Evolutionary conservation across 1,140 invertebrate genomes (phyloP), one percentile per base, ranked within the genome.

Genomic region (Brachionus angularis): DNA sequence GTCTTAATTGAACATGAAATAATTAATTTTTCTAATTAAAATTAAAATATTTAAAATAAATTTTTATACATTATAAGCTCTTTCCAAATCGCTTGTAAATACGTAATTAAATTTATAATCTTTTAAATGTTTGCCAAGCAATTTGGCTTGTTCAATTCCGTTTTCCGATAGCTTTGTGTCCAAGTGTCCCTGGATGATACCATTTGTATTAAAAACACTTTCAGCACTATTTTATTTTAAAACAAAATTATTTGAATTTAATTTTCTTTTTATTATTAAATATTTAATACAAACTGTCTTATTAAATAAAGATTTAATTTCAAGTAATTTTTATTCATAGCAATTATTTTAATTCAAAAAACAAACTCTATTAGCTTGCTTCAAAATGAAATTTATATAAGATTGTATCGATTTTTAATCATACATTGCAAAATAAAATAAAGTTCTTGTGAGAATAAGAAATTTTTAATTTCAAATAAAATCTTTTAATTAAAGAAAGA

Each of bases 261-360:
- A n/a, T n/a, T n/a, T 33, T 21, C 16, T 5, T 55, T 55, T 34
- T 5, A n/a, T 53, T 18, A n/a, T 3, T 21, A 34, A 34, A 55
- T 34, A 8, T 3, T 21, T 42, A 5, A 8, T n/a, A 29, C 14
- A 52, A 39, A 58, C 53, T 58, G 53, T 39, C 53, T 58, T 12
- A 58, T 58, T 23, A 58, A 39, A 42, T 58, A 58, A 14, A 58
- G 21, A 58, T 58, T 58, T 18, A 58, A 21, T n/a, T n/a, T n/a
- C n/a, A n/a, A n/a, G n/a, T n/a, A n/a, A n/a, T n/a, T n/a, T n/a
- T n/a, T n/a, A n/a, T n/a, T n/a, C n/a, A n/a, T n/a, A n/a, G n/a
- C n/a, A n/a, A n/a, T n/a, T n/a, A n/a, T n/a, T n/a, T n/a, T n/a
- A n/a, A n/a, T n/a, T n/a, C n/a, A n/a, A n/a, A n/a, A n/a, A n/a